Base-by-base conservation (phyloP, 2,113 vertebrate species). In the Callopanchax toddi region DNA sequence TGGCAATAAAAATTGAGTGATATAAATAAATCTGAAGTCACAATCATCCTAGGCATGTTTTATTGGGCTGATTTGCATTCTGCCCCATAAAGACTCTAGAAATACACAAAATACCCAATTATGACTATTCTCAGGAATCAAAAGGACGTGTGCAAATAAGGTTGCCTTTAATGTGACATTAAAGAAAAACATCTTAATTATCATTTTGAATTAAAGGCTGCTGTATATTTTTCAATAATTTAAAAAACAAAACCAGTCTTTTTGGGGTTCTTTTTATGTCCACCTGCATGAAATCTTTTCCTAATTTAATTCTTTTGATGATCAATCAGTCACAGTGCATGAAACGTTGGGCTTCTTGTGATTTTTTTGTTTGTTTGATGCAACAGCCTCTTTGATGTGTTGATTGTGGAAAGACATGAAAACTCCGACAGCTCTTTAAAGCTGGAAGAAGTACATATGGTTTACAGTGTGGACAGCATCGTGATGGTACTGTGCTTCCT, bases 281-380 rank as follows among this genome's bases (percentile, higher is more conserved):
- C n/a, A 18, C 29, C 58, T 74, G 67, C 58, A 60, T 44, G 6
- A 70, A 46, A 74, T 68, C 15, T 64, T 65, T 83, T 81, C 81
- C 61, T 62, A 58, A 63, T 82, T 67, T 59, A 22, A 69, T 70
- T 59, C 84, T 79, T 89, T 89, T 89, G 87, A 87, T 82, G 61
- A 74, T 67, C 74, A 74, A 62, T 79, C 58, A 67, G 71, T 69
- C 69, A 50, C 65, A 79, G 46, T 60, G 61, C 64, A 83, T 85
- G 69, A 83, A 78, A 76, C 78, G 55, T 52, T 63, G 26, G 32
- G 46, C 53, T 71, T 61, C 26, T 18, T 81, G 71, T 48, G 49
- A 32, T 50, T 56, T 55, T 70, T 66, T 68, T 82, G 80, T 86
- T 70, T 66, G 69, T 82, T 81, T 86, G 83, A 89, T 85, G 78